Percentiles rank a stretch among this genome's conserved stretches.
phyloP scores from a whole-genome alignment of 2,888 invertebrate species.

The Junonia oenone region DNA sequence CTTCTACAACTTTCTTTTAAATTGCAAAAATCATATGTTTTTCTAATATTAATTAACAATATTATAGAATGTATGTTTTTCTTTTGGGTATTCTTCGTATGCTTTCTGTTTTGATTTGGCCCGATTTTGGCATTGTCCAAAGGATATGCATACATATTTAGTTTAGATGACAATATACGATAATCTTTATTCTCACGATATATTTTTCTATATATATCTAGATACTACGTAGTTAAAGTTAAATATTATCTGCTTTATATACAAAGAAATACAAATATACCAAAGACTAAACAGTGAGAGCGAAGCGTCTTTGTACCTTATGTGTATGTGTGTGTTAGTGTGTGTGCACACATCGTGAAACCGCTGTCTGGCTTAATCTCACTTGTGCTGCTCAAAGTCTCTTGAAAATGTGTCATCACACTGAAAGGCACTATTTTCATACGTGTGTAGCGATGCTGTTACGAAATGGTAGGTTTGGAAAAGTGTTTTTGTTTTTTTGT shows the following conservation, averaged over 20 bases:
- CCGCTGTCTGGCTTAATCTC: slow-evolving; percentile 51
- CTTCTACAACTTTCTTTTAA: too few relatives aligned
- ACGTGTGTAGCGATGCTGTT: slow-evolving; percentile 34
- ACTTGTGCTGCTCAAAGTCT: slow-evolving; percentile 45
- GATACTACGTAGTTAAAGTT: too few relatives aligned
- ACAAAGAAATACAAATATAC: neutral
- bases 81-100: too few relatives aligned
- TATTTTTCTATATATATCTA: too few relatives aligned
- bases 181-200: too few relatives aligned
- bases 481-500: neutral
- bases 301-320: neutral
- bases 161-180: too few relatives aligned
- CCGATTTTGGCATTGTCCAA: too few relatives aligned
- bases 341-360: slow-evolving; percentile 18
- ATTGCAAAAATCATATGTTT: too few relatives aligned
- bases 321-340: neutral
- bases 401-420: slow-evolving; percentile 65
- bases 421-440: slow-evolving; percentile 67
- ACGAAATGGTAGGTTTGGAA: slow-evolving; percentile 26
- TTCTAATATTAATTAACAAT: too few relatives aligned
- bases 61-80: too few relatives aligned
- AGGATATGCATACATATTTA: too few relatives aligned
- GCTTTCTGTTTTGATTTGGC: too few relatives aligned
- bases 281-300: neutral
- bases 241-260: neutral